Base-by-base conservation (phyloP, 2,888 invertebrate genomes). In the Allophyes oxyacanthae region DNA sequence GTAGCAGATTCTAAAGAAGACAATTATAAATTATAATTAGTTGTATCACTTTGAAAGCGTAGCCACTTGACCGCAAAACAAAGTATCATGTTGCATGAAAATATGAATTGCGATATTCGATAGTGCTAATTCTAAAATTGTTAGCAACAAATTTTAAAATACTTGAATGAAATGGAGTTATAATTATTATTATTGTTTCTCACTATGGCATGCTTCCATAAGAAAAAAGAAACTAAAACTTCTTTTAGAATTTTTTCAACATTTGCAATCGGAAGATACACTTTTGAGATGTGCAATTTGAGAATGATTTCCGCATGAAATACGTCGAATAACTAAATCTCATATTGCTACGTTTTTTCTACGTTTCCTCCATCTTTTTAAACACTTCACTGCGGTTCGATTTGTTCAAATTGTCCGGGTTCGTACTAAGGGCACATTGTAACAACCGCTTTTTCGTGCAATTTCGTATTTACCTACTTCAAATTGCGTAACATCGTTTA, bases 251-350 rank as follows among this genome's bases (percentile, higher is more conserved):
- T 69, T 70, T 73, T 63, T 62, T 58, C 56, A 70, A 72, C 62
- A 78, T 79, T 76, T 58, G 81, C 79, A 87, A 88, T 90, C 90
- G 89, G 89, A 90, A 90, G 87, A 83, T 78, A 74, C 69, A 84
- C 78, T 81, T 83, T 79, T 84, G 78, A 75, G 81, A 84, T 87
- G 85, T 90, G 93, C 92, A 93, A 93, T 92, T 91, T 90, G 92
- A 93, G 92, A 91, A 85, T 86, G 84, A 89, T 90, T 92, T 93
- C 93, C 93, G 92, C 92, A 87, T 86, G 91, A 90, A 86, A 82
- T 86, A 76, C 76, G 67, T 77, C 84, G 84, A 92, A 93, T 88
- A 87, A 88, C 83, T 82, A 81, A 86, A 83, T 87, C 84, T 86
- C 83, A 84, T 80, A 75, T 84, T 83, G 86, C 81, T 79, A 82